Base-by-base conservation (phyloP, 1,140 invertebrate species). In the Drosophila truncata region DNA sequence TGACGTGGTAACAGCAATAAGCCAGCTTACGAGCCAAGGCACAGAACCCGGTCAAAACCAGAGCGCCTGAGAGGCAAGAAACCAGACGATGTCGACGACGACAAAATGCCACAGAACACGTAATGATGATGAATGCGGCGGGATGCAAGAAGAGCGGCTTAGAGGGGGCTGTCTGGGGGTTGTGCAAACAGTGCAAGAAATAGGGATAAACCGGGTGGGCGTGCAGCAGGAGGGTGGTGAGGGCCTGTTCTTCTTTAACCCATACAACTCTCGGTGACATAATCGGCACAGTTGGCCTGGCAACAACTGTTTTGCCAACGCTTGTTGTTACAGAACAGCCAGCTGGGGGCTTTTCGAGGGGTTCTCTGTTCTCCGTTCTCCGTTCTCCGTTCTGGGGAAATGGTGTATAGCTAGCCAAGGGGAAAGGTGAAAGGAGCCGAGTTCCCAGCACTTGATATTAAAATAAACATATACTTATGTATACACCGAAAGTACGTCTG, bases 201-300 rank as follows among this genome's bases (percentile, higher is more conserved):
- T 25, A 42, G 41, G 50, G 50, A 23, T 23, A 35, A 18, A n/a
- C n/a, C n/a, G 42, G 16, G 35, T 10, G 31, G 41, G 44, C 4
- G 47, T 33, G 37, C 4, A 25, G 16, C 27, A 25, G 0, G 57
- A 2, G 18, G 10, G 10, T 4, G 11, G 8, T 27, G n/a, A n/a
- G 37, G 20, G 23, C 16, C 60, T 25, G 66, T 58, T 66, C 74
- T 66, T 71, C 74, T 62, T 67, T 66, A 63, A 72, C 47, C 71
- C 80, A 55, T 57, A 59, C 58, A 77, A 46, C 80, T 47, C 80
- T 63, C 64, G 60, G 82, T 86, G 78, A 86, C 82, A 86, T 86
- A 86, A 86, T 87, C 82, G 82, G 70, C 75, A 71, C 82, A 82
- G 82, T 86, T 86, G 82, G 82, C 82, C 58, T 75, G 82, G 79